A percentile compares a stretch with the other conserved stretches of the same genome.
These are phyloP conservation scores for Campoletis sonorensis DNA, from an alignment of 1,140 invertebrate genomes.

Conservation along the genomic window DNA sequence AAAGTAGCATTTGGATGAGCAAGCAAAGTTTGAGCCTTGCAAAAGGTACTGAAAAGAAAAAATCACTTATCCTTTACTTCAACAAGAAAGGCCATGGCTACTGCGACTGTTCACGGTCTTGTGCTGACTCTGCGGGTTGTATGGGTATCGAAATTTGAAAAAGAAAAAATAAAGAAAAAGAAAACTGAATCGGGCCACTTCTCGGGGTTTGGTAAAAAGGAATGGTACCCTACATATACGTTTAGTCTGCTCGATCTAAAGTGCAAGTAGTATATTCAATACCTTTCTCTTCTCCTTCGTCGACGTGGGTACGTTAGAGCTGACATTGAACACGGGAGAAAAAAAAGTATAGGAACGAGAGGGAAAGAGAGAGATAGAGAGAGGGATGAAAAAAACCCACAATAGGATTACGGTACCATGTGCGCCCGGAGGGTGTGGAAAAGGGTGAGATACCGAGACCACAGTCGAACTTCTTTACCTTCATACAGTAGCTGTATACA, in stretches of 20 bases:
- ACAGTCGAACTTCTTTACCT: conserved; percentile 21
- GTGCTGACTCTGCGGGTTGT: conserved; percentile 18
- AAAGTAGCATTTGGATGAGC: not conserved
- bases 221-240: conserved; percentile 30
- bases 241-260: conserved; percentile 43
- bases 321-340: conserved; percentile 6
- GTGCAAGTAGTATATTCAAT: conserved; percentile 47
- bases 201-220: conserved; percentile 31
- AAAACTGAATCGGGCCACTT: conserved; percentile 46
- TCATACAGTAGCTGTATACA: not conserved
- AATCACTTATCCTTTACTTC: conserved; percentile 42
- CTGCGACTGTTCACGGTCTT: conserved; percentile 18
- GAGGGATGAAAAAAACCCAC: conserved; percentile 20
- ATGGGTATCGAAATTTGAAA: conserved; percentile 35
- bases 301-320: conserved; percentile 2
- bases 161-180: conserved; percentile 1
- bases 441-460: conserved; percentile 26
- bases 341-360: conserved; percentile 7
- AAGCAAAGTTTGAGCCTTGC: not conserved
- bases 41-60: conserved; percentile 20
- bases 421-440: conserved; percentile 32
- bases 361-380: conserved; percentile 19
- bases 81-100: not conserved
- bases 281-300: conserved; percentile 9
- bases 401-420: conserved; percentile 39